phyloP scores from a whole-genome alignment of 2,113 vertebrate genomes.

The Geothlypis trichas region DNA sequence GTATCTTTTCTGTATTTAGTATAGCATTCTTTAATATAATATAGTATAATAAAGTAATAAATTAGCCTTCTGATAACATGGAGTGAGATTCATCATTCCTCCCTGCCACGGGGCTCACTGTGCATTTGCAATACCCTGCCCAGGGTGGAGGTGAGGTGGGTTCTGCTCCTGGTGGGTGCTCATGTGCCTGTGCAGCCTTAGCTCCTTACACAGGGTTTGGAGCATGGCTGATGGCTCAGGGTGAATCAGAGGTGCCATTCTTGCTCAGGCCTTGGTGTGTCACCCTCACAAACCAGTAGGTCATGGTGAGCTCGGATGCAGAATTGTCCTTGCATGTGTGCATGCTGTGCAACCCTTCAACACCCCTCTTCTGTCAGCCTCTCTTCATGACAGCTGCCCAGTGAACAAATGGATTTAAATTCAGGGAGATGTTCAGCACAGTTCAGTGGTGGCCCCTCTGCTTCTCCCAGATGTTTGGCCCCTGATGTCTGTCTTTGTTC shows the following conservation, averaged over 20 bases:
- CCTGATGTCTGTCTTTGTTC: not conserved
- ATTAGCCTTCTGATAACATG: too few species aligned
- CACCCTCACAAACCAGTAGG: not conserved
- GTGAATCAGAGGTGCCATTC: not conserved
- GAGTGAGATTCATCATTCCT: too few species aligned
- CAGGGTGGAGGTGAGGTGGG: not conserved
- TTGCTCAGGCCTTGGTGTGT: not conserved
- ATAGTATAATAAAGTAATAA: too few species aligned
- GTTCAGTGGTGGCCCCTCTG: not conserved
- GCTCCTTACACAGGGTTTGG: not conserved
- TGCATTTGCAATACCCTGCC: not conserved
- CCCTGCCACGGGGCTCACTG: too few species aligned
- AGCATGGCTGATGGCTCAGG: accelerated
- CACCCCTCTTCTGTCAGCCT: not conserved
- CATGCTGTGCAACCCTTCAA: not conserved
- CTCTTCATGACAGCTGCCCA: not conserved
- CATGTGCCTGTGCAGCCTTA: accelerated
- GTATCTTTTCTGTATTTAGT: too few species aligned
- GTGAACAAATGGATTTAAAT: not conserved
- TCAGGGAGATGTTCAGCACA: not conserved
- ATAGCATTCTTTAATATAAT: too few species aligned
- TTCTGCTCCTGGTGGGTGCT: not conserved
- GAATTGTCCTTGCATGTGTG: not conserved
- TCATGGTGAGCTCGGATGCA: not conserved
- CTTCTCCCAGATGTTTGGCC: not conserved